Conservation (phyloP, 2,797 vertebrate genomes). For the Knipowitschia caucasica region DNA sequence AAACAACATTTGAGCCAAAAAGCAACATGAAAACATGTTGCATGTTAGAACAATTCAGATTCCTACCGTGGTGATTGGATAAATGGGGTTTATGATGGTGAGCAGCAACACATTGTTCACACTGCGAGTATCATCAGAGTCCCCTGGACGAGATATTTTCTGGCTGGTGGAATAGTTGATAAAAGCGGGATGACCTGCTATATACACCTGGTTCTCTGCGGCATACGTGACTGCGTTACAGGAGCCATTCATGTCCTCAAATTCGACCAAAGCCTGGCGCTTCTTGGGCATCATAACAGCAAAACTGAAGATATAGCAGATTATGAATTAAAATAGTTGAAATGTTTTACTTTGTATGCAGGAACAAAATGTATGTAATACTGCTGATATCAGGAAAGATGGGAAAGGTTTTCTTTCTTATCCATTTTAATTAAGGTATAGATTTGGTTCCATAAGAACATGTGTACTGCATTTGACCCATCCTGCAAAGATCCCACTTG, state of each 20-base stretch:
- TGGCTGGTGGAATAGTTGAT: constrained; percentile 98
- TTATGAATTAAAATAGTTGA: background rate
- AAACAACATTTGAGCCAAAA: constrained; percentile 2
- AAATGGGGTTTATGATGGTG: constrained; percentile 92
- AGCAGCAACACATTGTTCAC: constrained; percentile 94
- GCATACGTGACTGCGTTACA: constrained; percentile 92
- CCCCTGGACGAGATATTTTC: constrained; percentile 92
- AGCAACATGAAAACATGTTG: background rate
- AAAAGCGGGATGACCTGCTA: constrained; percentile 90
- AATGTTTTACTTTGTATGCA: too few species aligned
- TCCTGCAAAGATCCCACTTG: too few species aligned
- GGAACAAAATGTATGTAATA: too few species aligned
- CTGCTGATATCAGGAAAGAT: too few species aligned
- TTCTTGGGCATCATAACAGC: constrained; percentile 98
- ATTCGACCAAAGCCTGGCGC: constrained; percentile 91
- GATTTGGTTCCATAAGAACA: too few species aligned
- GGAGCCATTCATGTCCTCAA: constrained; percentile 89
- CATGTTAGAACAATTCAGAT: background rate
- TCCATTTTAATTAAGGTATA: too few species aligned
- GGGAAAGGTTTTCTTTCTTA: too few species aligned
- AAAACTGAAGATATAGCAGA: constrained; percentile 70
- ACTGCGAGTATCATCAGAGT: constrained; percentile 86
- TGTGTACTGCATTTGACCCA: too few species aligned
- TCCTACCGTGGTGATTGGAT: constrained; percentile 79
- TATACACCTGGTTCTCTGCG: constrained; percentile 92